Percentiles rank a stretch among this genome's conserved stretches.
Conservation (phyloP, 2,888 invertebrate species). For the Trypoxylon attenuatum region DNA sequence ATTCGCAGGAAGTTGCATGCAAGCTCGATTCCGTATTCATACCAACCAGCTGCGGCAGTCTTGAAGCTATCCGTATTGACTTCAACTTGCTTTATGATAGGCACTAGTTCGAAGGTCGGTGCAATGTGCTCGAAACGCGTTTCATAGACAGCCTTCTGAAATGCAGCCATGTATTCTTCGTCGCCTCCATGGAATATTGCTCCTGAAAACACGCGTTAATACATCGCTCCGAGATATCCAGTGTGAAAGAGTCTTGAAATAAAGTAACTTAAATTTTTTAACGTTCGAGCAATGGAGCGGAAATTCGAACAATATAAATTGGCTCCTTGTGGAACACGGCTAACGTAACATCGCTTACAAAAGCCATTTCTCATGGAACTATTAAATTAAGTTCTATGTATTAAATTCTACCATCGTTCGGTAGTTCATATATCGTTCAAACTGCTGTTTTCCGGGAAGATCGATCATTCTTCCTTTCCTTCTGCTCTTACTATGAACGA, state of each 20-base stretch:
- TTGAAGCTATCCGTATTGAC: slow-evolving; percentile 65
- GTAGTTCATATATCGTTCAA: slow-evolving; percentile 14
- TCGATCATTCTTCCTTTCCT: slow-evolving; percentile 28
- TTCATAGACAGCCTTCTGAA: slow-evolving; percentile 56
- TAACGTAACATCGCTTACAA: slow-evolving; percentile 3
- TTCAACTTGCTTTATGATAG: slow-evolving; percentile 52
- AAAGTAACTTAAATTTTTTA: no score
- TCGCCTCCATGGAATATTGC: slow-evolving; percentile 67
- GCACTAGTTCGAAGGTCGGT: slow-evolving; percentile 58
- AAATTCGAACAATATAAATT: no score
- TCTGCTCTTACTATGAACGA: no score
- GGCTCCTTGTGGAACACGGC: no score
- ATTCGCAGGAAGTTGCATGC: no score
- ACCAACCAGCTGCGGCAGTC: slow-evolving; percentile 49
- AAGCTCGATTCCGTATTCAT: no score
- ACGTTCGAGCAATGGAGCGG: no score
- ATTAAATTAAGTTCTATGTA: neutral
- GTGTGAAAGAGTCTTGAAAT: no score
- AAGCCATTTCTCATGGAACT: slow-evolving; percentile 29
- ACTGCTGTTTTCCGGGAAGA: slow-evolving; percentile 17
- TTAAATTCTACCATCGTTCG: slow-evolving; percentile 26
- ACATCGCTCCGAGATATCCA: no score
- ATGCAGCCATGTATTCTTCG: slow-evolving; percentile 54
- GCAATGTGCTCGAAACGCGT: slow-evolving; percentile 52
- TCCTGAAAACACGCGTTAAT: slow-evolving; percentile 50